Conservation (phyloP, 2,113 vertebrate genomes). For the Oncorhynchus mykiss region DNA sequence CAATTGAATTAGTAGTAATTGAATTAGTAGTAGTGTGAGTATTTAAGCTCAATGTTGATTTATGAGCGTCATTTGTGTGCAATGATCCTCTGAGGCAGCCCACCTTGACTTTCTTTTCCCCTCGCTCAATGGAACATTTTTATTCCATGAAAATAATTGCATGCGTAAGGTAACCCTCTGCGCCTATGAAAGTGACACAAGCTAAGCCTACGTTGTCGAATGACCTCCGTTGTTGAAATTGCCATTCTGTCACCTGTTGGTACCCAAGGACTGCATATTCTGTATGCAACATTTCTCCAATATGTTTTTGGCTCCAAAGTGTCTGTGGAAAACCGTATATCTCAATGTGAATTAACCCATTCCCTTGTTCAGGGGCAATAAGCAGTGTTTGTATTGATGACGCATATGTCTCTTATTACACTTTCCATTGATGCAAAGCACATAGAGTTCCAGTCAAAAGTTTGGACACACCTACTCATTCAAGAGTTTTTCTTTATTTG, state of each 20-base stretch:
- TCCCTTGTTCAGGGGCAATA: neutral
- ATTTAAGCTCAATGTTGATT: neutral
- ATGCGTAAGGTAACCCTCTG: constrained; percentile 11
- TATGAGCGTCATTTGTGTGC: neutral
- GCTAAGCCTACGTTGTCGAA: constrained; percentile 27
- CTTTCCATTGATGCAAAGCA: constrained; percentile 14
- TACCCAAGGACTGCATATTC: constrained; percentile 38
- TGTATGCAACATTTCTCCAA: neutral
- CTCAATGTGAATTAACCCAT: neutral
- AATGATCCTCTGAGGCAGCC: neutral
- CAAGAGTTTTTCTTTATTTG: no score
- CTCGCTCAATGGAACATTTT: neutral
- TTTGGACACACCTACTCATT: no score
- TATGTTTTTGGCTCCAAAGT: neutral
- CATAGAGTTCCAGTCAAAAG: neutral
- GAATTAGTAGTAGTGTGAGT: neutral
- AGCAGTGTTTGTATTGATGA: neutral
- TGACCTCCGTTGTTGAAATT: constrained; percentile 35
- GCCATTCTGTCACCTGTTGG: constrained; percentile 60
- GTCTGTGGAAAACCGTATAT: neutral
- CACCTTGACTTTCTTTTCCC: neutral
- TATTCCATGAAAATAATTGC: constrained; percentile 15
- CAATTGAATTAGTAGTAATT: no score
- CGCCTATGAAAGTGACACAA: constrained; percentile 33
- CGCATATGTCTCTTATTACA: neutral